Evolutionary conservation across 2,888 invertebrate species (phyloP), one percentile per base, ranked within the genome.

Genomic region (Pammene fasciana): DNA sequence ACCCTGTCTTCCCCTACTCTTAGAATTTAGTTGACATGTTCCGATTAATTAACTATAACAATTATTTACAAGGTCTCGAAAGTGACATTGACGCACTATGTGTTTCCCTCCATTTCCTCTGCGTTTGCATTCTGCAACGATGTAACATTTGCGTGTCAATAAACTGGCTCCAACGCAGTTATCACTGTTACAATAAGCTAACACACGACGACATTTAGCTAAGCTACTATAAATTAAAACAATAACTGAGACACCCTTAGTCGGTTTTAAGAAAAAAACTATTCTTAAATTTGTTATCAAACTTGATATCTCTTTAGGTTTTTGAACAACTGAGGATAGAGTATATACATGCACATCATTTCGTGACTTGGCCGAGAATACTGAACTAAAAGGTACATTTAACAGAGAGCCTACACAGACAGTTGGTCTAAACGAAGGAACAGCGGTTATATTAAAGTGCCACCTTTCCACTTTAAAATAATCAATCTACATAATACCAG

Each of bases 61-160:
- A 75, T 73, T 81, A 81, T 82, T 74, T 79, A 82, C 78, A 79
- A 74, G 70, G 77, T 75, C 80, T 82, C 85, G 84, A 86, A 87
- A 86, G 76, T 79, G 81, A 77, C 75, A 84, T 82, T 85, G 85
- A 73, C 78, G 84, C 84, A 86, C 82, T 92, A 92, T 84, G 87
- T 87, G 86, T 87, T 88, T 85, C 81, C 88, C 79, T 89, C 92
- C 88, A 79, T 83, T 86, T 90, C 91, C 82, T 88, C 89, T 81
- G 84, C 83, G 80, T 86, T 85, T 84, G 90, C 86, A 79, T 86
- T 92, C 92, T 92, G 92, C 89, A 92, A 92, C 85, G 90, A 92
- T 82, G 89, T 87, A 89, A 90, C 86, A 83, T 76, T 64, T 36
- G 75, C 81, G 79, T 82, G 83, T 89, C 82, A 91, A 84, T 89